Evolutionary conservation across 2,113 vertebrate genomes (phyloP), one percentile per base, ranked within the genome.

Genomic region (Chaetops frenatus): DNA sequence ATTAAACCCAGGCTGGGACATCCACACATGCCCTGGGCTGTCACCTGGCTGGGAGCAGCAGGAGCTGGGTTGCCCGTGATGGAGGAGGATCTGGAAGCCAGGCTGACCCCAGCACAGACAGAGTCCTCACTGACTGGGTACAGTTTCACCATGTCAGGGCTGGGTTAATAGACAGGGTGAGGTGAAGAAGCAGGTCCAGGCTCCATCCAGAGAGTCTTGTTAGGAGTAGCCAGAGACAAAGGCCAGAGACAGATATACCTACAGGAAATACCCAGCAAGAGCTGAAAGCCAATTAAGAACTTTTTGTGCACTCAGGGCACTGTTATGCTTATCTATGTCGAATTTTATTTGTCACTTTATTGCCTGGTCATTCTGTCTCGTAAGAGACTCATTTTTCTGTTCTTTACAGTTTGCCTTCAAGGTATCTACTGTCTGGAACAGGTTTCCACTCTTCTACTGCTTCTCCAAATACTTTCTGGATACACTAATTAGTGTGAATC

Each of bases 41-140:
- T 58, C 66, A 51, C 22, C 16, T 70, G 53, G 6, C n/a, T 85
- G 56, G 60, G 25, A 91, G 29, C 51, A 77, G 60, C 8, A 19
- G 84, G 17, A 74, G 15, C 25, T 50, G 10, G 14, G 12, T 31
- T 29, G 29, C 18, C 60, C 4, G 1, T 19, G 22, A 12, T 57
- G 16, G 28, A 28, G 33, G 4, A 78, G 24, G 61, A 60, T 42
- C 38, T 64, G 82, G 58, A 38, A 90, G 28, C 29, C 5, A 1
- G n/a, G 12, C 10, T 8, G 2, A 53, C 4, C 10, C 11, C 28
- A 61, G 22, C 0, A 8, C 22, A 60, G 36, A 29, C 5, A 62
- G 12, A 18, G 15, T 24, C 18, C 29, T 82, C 1, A 0, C 35
- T 60, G 44, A 6, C 31, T 1, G 6, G 7, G 4, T 2, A 0